A percentile compares a stretch with the other conserved stretches of the same genome.
Evolutionary conservation across 2,113 vertebrate genomes (phyloP).

Genomic region (Athene cunicularia): DNA sequence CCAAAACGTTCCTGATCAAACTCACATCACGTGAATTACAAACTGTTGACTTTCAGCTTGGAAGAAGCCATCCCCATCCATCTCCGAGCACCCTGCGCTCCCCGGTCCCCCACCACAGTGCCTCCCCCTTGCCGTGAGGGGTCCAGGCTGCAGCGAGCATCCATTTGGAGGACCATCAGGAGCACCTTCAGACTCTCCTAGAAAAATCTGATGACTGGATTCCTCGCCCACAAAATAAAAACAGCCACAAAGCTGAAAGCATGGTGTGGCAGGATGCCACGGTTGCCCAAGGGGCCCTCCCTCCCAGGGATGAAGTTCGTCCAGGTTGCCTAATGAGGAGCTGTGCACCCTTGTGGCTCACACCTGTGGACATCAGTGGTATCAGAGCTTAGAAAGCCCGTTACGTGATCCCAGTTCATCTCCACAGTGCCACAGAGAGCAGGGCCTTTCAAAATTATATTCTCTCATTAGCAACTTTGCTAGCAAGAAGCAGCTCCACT

Average conservation of each 20-base stretch:
- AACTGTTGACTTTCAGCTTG: neutral
- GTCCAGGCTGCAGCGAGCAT: neutral
- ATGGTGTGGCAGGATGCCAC: no score
- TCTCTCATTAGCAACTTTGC: neutral
- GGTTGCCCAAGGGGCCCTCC: neutral
- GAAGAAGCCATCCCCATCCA: neutral
- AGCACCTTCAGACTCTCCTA: neutral
- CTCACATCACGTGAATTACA: neutral
- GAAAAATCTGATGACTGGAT: neutral
- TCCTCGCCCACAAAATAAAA: neutral
- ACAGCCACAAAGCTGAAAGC: neutral
- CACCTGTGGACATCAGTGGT: fast-evolving
- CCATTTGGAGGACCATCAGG: neutral
- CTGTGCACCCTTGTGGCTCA: neutral
- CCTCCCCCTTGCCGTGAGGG: neutral
- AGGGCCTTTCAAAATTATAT: neutral
- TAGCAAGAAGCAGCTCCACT: neutral
- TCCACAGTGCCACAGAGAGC: neutral
- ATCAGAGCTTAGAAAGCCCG: neutral
- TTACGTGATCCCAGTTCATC: neutral
- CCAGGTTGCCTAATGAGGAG: neutral
- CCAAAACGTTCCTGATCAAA: neutral
- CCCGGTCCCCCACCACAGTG: fast-evolving
- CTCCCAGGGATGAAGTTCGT: neutral
- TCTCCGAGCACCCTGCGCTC: neutral